Percentiles rank a stretch among this genome's conserved stretches.
phyloP scores from a whole-genome alignment of 2,797 vertebrate species.

The Melanotaenia pygmaea region DNA sequence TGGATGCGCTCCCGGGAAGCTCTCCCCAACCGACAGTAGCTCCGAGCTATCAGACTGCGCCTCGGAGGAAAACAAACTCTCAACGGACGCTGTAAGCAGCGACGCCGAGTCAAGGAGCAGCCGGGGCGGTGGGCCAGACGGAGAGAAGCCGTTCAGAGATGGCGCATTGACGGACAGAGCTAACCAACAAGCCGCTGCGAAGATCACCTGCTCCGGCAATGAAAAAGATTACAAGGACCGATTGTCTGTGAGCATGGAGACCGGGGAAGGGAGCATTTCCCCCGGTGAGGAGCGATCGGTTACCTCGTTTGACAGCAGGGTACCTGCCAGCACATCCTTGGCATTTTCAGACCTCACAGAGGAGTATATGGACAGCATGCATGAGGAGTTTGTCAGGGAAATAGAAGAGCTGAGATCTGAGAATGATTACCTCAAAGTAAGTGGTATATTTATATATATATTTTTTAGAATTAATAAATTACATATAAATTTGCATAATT shows the following conservation, averaged over 20 bases:
- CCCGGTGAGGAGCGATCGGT: slow-evolving; percentile 87
- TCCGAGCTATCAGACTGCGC: slow-evolving; percentile 88
- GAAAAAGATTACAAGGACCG: slow-evolving; percentile 79
- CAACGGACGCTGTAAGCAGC: slow-evolving; percentile 88
- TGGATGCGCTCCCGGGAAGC: slow-evolving; percentile 79
- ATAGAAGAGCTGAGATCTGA: slow-evolving; percentile 96
- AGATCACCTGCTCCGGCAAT: slow-evolving; percentile 50
- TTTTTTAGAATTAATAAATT: neutral
- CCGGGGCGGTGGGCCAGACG: slow-evolving; percentile 70
- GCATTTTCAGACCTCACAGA: slow-evolving; percentile 98
- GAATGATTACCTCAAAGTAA: slow-evolving; percentile 98
- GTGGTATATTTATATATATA: slow-evolving; percentile 15
- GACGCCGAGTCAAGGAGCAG: slow-evolving; percentile 86
- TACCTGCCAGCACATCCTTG: slow-evolving; percentile 92
- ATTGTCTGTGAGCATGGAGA: slow-evolving; percentile 64
- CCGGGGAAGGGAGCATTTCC: slow-evolving; percentile 80
- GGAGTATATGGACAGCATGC: slow-evolving; percentile 91
- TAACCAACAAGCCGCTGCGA: slow-evolving; percentile 42
- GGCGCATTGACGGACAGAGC: slow-evolving; percentile 54
- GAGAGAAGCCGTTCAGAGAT: slow-evolving; percentile 66
- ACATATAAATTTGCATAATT: neutral
- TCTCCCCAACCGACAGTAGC: slow-evolving; percentile 89
- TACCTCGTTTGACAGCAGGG: slow-evolving; percentile 91
- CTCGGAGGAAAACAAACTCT: slow-evolving; percentile 87
- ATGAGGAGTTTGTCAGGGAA: slow-evolving; percentile 90